Percentiles rank a stretch among this genome's conserved stretches.
Evolutionary conservation across 1,140 invertebrate species (phyloP).

Genomic region (Conus ventricosus): DNA sequence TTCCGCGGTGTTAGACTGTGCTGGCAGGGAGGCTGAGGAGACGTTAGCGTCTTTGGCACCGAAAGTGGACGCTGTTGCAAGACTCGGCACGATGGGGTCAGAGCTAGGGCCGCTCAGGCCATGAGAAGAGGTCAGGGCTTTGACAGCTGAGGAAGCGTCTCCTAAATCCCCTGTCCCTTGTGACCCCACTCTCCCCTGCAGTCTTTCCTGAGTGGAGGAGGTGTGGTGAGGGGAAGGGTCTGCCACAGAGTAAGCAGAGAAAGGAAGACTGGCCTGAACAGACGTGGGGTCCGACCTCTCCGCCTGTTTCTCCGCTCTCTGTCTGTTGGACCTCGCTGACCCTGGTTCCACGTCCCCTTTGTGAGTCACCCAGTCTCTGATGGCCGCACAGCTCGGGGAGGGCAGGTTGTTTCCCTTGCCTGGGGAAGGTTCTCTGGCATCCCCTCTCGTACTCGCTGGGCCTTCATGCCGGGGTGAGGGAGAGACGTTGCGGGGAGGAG

Average conservation of each 20-base stretch:
- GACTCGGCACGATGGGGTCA: background rate
- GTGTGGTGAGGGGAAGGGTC: background rate
- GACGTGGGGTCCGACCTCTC: background rate
- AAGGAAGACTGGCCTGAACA: background rate
- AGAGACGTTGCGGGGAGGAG: background rate
- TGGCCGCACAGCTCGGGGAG: background rate
- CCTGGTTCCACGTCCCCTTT: background rate
- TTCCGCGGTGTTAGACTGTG: background rate
- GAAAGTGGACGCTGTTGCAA: background rate
- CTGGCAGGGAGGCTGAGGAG: background rate
- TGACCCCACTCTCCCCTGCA: background rate
- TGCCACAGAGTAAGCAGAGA: background rate
- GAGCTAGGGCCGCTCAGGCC: slow-evolving; percentile 7
- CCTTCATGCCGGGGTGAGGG: background rate
- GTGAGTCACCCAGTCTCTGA: background rate
- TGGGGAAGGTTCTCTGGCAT: background rate
- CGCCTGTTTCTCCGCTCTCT: background rate
- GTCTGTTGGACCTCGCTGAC: background rate
- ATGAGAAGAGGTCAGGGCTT: background rate
- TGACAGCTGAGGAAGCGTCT: background rate
- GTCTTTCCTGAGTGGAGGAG: background rate
- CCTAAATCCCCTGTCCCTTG: background rate
- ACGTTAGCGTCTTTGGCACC: background rate
- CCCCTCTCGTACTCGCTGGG: background rate
- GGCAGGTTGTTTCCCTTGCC: background rate